Evolutionary conservation across 2,113 vertebrate species (phyloP), one percentile per base, ranked within the genome.

Genomic region (Tragelaphus strepsiceros): DNA sequence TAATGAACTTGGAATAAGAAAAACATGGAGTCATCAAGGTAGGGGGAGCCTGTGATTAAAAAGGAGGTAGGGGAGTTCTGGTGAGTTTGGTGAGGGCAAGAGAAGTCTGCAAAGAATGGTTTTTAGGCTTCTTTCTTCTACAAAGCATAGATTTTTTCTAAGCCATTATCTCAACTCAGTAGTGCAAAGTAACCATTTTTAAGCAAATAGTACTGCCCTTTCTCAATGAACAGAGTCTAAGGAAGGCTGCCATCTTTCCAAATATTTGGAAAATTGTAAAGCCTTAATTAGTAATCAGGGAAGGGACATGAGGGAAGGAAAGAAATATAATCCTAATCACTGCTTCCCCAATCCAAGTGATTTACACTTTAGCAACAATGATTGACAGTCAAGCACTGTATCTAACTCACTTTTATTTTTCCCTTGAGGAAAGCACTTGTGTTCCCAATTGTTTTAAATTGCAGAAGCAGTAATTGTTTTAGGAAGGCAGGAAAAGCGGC

Each of bases 361-460:
- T 93, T 98, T 92, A 96, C 84, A 95, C 96, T 96, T 96, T 92
- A 84, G 89, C 95, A 96, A 95, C 80, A 96, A 78, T 97, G 98
- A 98, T 86, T 98, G 98, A 94, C 98, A 98, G 96, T 77, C 74
- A 94, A 96, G 93, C 74, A 96, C 96, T 82, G 93, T 90, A 67
- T 91, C 96, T 95, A 97, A 91, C 93, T 87, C 93, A 92, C 80
- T 96, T 96, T 97, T 97, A 97, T 97, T 97, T 98, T 95, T 92
- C 97, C 95, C 93, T 94, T 96, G 95, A 96, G 97, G 87, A 98
- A 94, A 90, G 81, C 84, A 96, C 89, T 78, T 88, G 95, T 3
- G 49, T 97, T 98, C 81, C 91, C 83, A 93, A 94, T 97, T 96
- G 97, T 97, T 98, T 98, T 91, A 97, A 97, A 97, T 94, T 96